Evolutionary conservation across 2,113 vertebrate species (phyloP), one percentile per base, ranked within the genome.

Genomic region (Scartelaos histophorus): DNA sequence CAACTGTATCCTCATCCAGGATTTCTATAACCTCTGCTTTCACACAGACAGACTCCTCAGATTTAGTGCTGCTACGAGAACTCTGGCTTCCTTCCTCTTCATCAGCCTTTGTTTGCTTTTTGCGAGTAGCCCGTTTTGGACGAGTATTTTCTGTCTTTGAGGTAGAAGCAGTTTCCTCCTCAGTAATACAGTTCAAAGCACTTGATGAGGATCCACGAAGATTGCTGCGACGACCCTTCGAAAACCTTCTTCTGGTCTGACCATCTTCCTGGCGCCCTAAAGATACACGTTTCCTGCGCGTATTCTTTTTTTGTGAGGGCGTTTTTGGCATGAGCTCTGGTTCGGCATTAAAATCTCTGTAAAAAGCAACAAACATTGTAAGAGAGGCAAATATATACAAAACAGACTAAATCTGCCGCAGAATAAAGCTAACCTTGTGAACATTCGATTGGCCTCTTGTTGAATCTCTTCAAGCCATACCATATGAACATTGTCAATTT

Each of bases 301-400:
- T 93, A 11, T 93, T 94, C 79, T 91, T 97, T 78, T 96, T 98
- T 87, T 99, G 96, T 64, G 97, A 98, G 1, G 97, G 97, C 0
- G 97, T 98, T 89, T 98, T 99, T 24, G 97, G 97, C 96, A 99
- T 97, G 16, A 99, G 84, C 80, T 97, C 94, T 0, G 95, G 96
- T 75, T 97, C 95, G 1, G 93, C 92, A 75, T 76, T 95, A 81
- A 94, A 96, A 46, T 95, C 92, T 69, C 96, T 98, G 79, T 9
- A 66, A 66, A 66, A 24, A 7, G 2, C 4, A 3, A n/a, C 4
- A 47, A 53, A 66, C 9, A 25, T 5, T 43, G 56, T 29, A 16
- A n/a, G 22, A 34, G 13, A 66, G n/a, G 34, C 29, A 13, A 16
- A 67, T 13, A 15, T 3, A 13, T 1, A 13, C 56, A 0, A n/a